Evolutionary conservation across 2,797 vertebrate species (phyloP).

Genomic region (Fistularia commersonii): DNA sequence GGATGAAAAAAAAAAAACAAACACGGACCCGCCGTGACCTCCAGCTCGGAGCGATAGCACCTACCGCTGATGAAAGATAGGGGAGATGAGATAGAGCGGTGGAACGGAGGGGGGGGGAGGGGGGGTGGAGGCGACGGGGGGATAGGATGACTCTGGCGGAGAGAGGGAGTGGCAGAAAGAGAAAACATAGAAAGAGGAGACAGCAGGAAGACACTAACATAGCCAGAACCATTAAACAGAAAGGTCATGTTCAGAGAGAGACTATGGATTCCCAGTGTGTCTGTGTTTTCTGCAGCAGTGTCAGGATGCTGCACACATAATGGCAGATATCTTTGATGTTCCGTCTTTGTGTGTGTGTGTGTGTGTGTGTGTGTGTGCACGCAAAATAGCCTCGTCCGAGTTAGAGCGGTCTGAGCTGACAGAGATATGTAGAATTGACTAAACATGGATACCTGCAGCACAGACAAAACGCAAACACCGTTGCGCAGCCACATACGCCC

Average conservation of each 20-base stretch:
- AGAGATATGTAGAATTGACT: slow-evolving; percentile 58
- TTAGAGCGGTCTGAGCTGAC: slow-evolving; percentile 57
- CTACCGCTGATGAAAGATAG: slow-evolving; percentile 38
- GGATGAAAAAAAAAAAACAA: slow-evolving; percentile 43
- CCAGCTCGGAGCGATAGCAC: slow-evolving; percentile 43
- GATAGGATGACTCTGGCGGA: slow-evolving; percentile 19
- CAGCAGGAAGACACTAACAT: slow-evolving; percentile 5
- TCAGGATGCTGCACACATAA: slow-evolving; percentile 9
- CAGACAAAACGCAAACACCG: slow-evolving; percentile 41
- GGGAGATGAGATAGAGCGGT: no score
- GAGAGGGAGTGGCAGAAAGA: slow-evolving; percentile 17
- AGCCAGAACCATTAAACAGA: slow-evolving; percentile 25
- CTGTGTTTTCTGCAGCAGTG: slow-evolving; percentile 10
- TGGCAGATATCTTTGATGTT: no score
- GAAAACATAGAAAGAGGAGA: slow-evolving; percentile 18
- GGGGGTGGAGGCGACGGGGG: no score
- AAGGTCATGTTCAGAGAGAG: slow-evolving; percentile 43
- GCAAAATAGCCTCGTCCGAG: slow-evolving; percentile 33
- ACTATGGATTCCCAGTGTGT: slow-evolving; percentile 13
- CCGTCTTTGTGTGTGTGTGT: not conserved
- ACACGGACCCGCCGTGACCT: slow-evolving; percentile 56
- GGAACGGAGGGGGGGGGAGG: no score
- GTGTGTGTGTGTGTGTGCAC: slow-evolving; percentile 20
- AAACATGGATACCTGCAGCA: slow-evolving; percentile 59
- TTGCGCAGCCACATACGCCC: slow-evolving; percentile 21